phyloP scores from a whole-genome alignment of 2,888 invertebrate species.

The Cremastinae sp. region DNA sequence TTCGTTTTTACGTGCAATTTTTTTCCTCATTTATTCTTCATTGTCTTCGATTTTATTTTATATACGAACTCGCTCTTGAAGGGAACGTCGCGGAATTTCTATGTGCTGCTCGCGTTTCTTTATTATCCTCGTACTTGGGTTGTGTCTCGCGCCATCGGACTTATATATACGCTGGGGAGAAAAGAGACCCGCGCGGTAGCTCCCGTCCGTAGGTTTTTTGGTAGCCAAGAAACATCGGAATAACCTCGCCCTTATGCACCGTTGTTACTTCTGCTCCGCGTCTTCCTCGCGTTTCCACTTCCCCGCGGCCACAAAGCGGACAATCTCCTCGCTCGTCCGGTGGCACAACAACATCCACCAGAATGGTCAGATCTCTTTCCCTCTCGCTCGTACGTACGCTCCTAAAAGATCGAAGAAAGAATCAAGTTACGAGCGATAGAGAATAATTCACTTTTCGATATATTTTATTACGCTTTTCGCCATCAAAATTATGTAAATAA shows the following conservation, averaged over 20 bases:
- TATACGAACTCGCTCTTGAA: slow-evolving; percentile 25
- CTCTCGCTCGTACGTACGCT: neutral
- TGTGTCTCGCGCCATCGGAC: slow-evolving; percentile 44
- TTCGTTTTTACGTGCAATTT: slow-evolving; percentile 9
- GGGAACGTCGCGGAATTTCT: no score
- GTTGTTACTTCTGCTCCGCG: slow-evolving; percentile 3
- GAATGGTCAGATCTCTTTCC: no score
- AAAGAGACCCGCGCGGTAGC: slow-evolving; percentile 70
- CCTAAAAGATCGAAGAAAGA: neutral
- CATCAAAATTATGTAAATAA: no score
- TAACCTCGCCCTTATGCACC: slow-evolving; percentile 48
- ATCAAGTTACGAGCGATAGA: no score
- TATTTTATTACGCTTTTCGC: no score
- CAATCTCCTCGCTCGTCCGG: no score
- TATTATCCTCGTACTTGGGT: slow-evolving; percentile 57
- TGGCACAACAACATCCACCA: no score
- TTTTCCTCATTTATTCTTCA: no score
- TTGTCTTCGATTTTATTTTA: slow-evolving; percentile 28
- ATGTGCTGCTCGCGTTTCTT: slow-evolving; percentile 48
- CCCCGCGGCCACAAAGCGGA: slow-evolving; percentile 63
- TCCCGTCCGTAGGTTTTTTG: slow-evolving; percentile 77
- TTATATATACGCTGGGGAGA: slow-evolving; percentile 35
- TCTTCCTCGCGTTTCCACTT: slow-evolving; percentile 52
- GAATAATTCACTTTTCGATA: no score
- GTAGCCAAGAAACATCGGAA: slow-evolving; percentile 68